Evolutionary conservation across 2,113 vertebrate genomes (phyloP).

Genomic region (Amazona guildingii): DNA sequence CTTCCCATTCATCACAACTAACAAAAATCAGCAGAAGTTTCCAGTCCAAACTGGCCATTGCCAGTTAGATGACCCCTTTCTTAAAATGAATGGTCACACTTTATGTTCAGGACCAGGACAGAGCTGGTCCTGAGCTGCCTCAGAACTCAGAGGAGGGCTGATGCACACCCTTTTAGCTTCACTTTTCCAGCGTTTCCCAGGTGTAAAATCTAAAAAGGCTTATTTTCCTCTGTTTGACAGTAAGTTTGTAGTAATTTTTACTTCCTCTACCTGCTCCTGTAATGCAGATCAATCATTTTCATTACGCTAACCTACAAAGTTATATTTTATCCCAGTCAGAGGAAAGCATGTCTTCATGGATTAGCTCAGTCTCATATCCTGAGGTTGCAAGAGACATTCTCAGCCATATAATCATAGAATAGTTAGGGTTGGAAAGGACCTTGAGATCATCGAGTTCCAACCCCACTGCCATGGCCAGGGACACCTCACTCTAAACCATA

Average conservation of each 20-base stretch:
- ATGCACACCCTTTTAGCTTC: not conserved
- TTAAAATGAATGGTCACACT: not conserved
- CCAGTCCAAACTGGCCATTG: not conserved
- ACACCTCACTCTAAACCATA: too few species aligned
- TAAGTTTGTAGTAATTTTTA: not conserved
- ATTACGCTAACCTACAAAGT: not conserved
- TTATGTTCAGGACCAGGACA: fast-evolving
- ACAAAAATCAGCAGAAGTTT: not conserved
- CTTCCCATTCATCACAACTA: not conserved
- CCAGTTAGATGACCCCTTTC: not conserved
- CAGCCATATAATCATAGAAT: not conserved
- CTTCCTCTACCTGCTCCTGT: not conserved
- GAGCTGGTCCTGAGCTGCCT: not conserved
- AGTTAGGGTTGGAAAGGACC: too few species aligned
- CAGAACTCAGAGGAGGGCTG: not conserved
- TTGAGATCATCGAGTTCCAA: too few species aligned
- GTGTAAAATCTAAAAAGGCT: not conserved
- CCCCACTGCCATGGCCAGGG: too few species aligned
- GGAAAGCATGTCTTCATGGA: not conserved
- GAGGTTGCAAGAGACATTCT: not conserved
- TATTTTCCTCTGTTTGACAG: not conserved
- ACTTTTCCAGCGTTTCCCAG: not conserved
- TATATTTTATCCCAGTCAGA: not conserved
- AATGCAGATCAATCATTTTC: not conserved
- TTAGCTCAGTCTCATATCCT: not conserved